Conservation (phyloP, 1,140 invertebrate genomes). For the Drosophila bipectinata region DNA sequence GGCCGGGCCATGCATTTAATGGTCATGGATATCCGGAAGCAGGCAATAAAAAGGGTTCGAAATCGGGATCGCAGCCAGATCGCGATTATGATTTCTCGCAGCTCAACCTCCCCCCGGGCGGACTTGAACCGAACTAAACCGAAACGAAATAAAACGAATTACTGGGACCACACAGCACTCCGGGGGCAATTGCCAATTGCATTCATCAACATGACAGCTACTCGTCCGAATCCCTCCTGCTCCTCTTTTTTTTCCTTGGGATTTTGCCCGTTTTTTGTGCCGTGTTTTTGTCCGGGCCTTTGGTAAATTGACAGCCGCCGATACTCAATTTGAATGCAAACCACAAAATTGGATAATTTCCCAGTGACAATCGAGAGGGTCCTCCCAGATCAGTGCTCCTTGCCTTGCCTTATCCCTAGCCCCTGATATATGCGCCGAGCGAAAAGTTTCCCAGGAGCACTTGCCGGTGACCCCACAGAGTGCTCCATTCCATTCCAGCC, state of each 20-base stretch:
- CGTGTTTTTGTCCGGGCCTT: slow-evolving; percentile 29
- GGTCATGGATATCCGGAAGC: slow-evolving; percentile 74
- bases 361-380: slow-evolving; percentile 74
- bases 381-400: slow-evolving; percentile 23
- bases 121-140: slow-evolving; percentile 24
- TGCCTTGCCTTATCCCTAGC: slow-evolving; percentile 18
- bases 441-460: slow-evolving; percentile 82
- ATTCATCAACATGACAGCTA: slow-evolving; percentile 80
- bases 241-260: slow-evolving; percentile 3
- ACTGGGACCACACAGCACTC: slow-evolving; percentile 58
- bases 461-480: slow-evolving; percentile 57
- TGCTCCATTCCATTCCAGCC: slow-evolving; percentile 12
- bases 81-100: slow-evolving; percentile 65
- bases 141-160: background rate
- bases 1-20: slow-evolving; percentile 51
- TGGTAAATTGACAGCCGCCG: slow-evolving; percentile 77
- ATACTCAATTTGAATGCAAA: slow-evolving; percentile 80
- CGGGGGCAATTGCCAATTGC: slow-evolving; percentile 51
- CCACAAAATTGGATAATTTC: slow-evolving; percentile 84
- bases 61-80: slow-evolving; percentile 42
- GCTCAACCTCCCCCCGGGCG: background rate
- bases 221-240: slow-evolving; percentile 46
- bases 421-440: slow-evolving; percentile 73
- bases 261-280: background rate
- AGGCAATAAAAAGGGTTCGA: slow-evolving; percentile 61